Conservation (phyloP, 2,888 invertebrate genomes). For the Alcis repandata region DNA sequence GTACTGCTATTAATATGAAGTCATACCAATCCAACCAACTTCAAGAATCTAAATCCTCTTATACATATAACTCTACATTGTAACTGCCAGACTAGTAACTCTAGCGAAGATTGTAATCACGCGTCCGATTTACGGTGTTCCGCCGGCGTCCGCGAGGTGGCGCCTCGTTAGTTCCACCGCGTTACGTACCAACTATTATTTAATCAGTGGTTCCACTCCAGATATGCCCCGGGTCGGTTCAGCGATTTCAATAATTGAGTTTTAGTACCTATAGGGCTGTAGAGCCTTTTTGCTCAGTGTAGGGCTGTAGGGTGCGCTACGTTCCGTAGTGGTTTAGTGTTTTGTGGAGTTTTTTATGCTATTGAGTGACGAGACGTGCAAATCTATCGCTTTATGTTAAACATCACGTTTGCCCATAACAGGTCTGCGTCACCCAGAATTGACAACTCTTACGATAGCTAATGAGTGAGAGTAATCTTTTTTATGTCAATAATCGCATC, state of each 20-base stretch:
- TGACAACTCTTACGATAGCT: no score
- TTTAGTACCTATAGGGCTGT: conserved; percentile 2
- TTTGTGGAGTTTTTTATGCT: no score
- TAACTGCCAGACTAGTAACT: background rate
- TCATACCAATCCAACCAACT: background rate
- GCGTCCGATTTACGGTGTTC: conserved; percentile 12
- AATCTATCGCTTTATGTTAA: no score
- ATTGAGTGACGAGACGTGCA: no score
- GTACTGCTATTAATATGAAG: no score
- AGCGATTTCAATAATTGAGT: conserved; percentile 40
- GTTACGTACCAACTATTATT: conserved; percentile 6
- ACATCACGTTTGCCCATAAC: no score
- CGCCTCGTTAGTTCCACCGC: conserved; percentile 15
- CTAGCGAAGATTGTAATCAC: conserved; percentile 9
- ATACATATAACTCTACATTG: background rate
- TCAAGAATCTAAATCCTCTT: background rate
- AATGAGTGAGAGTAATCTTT: no score
- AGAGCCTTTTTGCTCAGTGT: conserved; percentile 11
- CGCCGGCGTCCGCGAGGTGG: conserved; percentile 6
- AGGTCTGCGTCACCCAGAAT: no score
- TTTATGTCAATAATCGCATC: no score
- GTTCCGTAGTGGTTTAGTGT: no score
- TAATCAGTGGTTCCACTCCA: conserved; percentile 29
- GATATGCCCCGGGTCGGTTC: conserved; percentile 20
- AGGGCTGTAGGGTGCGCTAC: background rate